Conservation (phyloP, 53 echinoderm and acorn worm genomes). For the Zoroaster sp. region DNA sequence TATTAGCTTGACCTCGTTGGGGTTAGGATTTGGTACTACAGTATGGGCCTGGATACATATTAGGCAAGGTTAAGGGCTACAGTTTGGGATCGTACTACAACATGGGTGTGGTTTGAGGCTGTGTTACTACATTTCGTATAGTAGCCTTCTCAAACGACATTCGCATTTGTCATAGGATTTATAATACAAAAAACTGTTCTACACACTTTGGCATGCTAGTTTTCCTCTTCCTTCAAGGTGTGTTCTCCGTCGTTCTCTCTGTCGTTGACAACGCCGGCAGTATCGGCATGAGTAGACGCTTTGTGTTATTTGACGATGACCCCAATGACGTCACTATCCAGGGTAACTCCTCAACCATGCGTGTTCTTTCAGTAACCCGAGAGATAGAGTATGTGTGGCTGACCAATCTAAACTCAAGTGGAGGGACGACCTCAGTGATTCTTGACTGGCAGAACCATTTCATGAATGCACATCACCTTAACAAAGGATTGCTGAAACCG, state of each 20-base stretch:
- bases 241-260: conserved; percentile 40
- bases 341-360: not conserved
- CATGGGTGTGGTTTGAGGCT: no score
- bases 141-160: no score
- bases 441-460: conserved; percentile 48
- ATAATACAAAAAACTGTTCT: no score
- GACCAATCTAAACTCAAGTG: not conserved
- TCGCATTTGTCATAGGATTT: no score
- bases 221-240: not conserved
- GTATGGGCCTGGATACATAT: no score
- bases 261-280: conserved; percentile 50
- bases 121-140: no score
- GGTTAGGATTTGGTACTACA: no score
- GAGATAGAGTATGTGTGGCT: conserved; percentile 36
- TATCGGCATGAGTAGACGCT: conserved; percentile 22
- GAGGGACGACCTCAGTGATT: not conserved
- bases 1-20: no score
- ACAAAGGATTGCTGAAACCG: conserved; percentile 26
- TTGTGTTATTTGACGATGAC: conserved; percentile 52
- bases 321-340: conserved; percentile 10
- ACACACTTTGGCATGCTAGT: not conserved
- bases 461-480: conserved; percentile 7
- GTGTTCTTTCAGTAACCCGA: conserved; percentile 21
- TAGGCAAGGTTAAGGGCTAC: no score
- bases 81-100: no score